Base-by-base conservation (phyloP, 2,113 vertebrate species). In the Orcinus orca region DNA sequence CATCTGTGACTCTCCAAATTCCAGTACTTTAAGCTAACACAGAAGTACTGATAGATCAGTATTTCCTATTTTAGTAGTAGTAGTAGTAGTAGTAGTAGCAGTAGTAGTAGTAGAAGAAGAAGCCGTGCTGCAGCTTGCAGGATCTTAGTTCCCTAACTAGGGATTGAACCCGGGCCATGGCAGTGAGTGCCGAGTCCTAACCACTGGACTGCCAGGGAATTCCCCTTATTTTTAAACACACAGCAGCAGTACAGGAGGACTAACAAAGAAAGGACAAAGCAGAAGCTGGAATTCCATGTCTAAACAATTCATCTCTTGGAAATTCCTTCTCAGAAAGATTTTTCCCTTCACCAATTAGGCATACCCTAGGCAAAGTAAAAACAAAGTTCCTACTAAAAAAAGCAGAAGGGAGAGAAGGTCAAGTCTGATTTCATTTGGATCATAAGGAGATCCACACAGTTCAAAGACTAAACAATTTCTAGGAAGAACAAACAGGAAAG, bases 221-320 rank as follows among this genome's bases (percentile, higher is more conserved):
- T 55, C 31, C 76, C 47, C 88, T 60, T 58, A 77, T 88, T 88
- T 68, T 88, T 76, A 93, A 92, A 92, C 33, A 88, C 76, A 76
- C 1, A 82, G 25, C 23, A 88, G 53, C 62, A 79, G 47, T 38
- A 68, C 20, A 92, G 62, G 68, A 90, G 47, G 70, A 93, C 38
- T 31, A 92, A 86, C 25, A 82, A 87, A 36, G 31, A 65, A 85
- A 82, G 18, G 14, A 82, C 67, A 92, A 76, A 74, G 33, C 58
- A 83, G 68, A 89, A 68, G 77, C 58, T 77, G 26, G 33, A 68
- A 83, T 68, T 93, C 3, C 2, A 50, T 62, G 25, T 76, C 76
- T 74, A 62, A 60, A 68, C 38, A 88, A 76, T 53, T 77, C 36
- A 62, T 60, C 70, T 93, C 70, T 68, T 77, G 33, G 50, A 89